Evolutionary conservation across 2,888 invertebrate genomes (phyloP), one percentile per base, ranked within the genome.

Genomic region (Lamellibrachia satsuma): DNA sequence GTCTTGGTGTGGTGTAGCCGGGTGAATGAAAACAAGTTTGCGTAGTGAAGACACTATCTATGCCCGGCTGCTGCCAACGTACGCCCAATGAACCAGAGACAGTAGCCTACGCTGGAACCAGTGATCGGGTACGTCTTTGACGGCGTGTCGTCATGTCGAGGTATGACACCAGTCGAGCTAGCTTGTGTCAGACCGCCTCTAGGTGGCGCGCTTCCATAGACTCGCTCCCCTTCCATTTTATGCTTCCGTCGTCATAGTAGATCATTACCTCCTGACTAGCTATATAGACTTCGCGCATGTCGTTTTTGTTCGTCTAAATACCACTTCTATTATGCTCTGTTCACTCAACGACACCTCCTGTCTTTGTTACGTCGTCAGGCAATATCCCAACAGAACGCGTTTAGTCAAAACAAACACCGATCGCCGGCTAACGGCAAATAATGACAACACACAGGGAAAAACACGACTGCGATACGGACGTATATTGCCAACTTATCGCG

Each of bases 261-360:
- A 15, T 22, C 22, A 75, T 75, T n/a, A 22, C 15, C 22, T 75
- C 75, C 75, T 22, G 15, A 75, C n/a, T 75, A 75, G 22, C 75
- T 3, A 3, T 75, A 75, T 6, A 57, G 6, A 39, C 39, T 39
- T 1, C 39, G 39, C 39, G 22, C 75, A 75, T 6, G 75, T n/a
- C 75, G 75, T 75, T 75, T 60, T 75, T 75, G 75, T n/a, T 75
- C 75, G 75, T 75, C 39, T 75, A 75, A 75, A 75, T 15, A 75
- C 75, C 75, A 15, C 75, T 75, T 75, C 75, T 75, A 75, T 6
- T 75, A n/a, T 75, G 15, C 75, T 22, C 75, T n/a, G 75, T 75
- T 75, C n/a, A 75, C 1, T 3, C 75, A 75, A 75, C 22, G n/a
- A 75, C 75, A 22, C 75, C 75, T 75, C 22, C 75, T 75, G 75